Base-by-base conservation (phyloP, 2,888 invertebrate genomes). In the Osmoderma eremita region DNA sequence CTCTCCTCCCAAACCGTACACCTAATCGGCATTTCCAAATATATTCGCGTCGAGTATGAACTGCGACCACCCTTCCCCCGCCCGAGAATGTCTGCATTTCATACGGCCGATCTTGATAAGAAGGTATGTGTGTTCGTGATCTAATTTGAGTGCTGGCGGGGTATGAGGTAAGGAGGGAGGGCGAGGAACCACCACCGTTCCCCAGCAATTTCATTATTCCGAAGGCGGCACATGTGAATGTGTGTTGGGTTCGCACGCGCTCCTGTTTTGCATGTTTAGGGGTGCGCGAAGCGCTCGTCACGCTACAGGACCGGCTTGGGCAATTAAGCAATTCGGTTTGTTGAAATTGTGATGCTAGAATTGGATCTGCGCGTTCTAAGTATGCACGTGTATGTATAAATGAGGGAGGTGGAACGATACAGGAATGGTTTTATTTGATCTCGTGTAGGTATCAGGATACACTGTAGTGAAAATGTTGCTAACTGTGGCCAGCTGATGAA, bases 161-260 rank as follows among this genome's bases (percentile, higher is more conserved):
- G n/a, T n/a, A n/a, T 30, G 5, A 30, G 30, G 6, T 1, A 1
- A 1, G 30, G 54, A 36, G 1, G 36, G 17, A 65, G 68, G 58
- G 66, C 68, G 71, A 61, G 68, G 70, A 70, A 69, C 62, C 63
- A 70, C 71, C 72, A n/a, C n/a, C n/a, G n/a, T n/a, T n/a, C n/a
- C n/a, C n/a, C n/a, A n/a, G n/a, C n/a, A 71, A 72, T 75, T 72
- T 74, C 71, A 72, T 74, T 75, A 75, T 74, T 73, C 73, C 30
- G 6, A 3, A 66, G 71, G 64, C 67, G 58, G 72, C 54, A 45
- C 65, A 68, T 71, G 65, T 71, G 66, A 67, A 68, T 54, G 58
- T 39, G 65, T 48, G 5, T 13, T 53, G 63, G 48, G 53, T 66
- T 38, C 36, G 30, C 48, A 17, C 30, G 63, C 69, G 41, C 15